Percentiles rank a stretch among this genome's conserved stretches.
phyloP scores from a whole-genome alignment of 2,888 invertebrate species.

The Melipona beecheii region DNA sequence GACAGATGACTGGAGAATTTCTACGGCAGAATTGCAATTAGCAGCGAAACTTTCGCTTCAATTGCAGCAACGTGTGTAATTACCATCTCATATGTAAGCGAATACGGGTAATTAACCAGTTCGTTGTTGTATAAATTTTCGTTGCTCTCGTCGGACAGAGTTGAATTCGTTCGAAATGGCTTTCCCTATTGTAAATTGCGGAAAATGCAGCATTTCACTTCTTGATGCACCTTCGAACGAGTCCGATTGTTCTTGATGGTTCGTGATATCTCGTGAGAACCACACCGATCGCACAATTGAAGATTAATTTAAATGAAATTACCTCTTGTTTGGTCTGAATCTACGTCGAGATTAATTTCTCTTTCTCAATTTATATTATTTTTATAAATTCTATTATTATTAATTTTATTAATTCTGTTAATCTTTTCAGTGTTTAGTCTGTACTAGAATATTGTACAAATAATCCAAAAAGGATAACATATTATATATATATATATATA shows the following conservation, averaged over 20 bases:
- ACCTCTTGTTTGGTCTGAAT: not conserved
- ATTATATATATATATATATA: too few species aligned
- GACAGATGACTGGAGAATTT: slow-evolving; percentile 24
- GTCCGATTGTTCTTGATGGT: slow-evolving; percentile 18
- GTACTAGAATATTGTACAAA: too few species aligned
- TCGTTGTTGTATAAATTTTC: slow-evolving; percentile 54
- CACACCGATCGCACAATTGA: slow-evolving; percentile 17
- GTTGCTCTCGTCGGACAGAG: slow-evolving; percentile 16
- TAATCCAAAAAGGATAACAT: too few species aligned
- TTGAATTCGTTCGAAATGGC: slow-evolving; percentile 35
- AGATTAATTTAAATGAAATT: slow-evolving; percentile 17
- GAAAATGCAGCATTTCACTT: slow-evolving; percentile 49
- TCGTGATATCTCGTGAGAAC: slow-evolving; percentile 8
- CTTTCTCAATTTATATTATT: not conserved
- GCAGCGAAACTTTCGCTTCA: slow-evolving; percentile 61
- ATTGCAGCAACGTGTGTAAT: slow-evolving; percentile 51
- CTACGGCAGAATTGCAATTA: slow-evolving; percentile 37
- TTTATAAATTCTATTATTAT: not conserved
- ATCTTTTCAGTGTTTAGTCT: too few species aligned
- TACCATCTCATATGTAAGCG: slow-evolving; percentile 49
- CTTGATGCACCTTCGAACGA: not conserved
- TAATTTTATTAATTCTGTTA: too few species aligned
- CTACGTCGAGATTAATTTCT: not conserved
- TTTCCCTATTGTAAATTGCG: slow-evolving; percentile 57
- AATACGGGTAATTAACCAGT: slow-evolving; percentile 55